These are phyloP conservation scores for Tachuris rubrigastra DNA, from an alignment of 2,113 vertebrate species.

Conservation along the genomic window DNA sequence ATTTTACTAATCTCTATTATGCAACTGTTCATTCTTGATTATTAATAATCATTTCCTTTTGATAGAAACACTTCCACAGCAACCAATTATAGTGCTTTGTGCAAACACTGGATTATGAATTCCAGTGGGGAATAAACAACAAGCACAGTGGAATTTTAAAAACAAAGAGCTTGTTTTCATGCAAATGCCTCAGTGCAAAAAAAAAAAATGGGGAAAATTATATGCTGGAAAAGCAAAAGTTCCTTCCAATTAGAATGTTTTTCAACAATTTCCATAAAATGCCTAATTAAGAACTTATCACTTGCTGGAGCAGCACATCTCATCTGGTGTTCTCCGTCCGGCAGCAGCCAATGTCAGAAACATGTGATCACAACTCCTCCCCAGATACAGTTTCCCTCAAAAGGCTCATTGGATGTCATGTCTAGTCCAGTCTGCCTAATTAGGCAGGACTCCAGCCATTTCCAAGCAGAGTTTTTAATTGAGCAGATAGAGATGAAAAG, in stretches of 20 bases:
- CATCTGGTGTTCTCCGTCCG: background rate
- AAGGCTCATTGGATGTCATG: background rate
- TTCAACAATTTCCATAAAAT: conserved; percentile 49
- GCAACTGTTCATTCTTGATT: conserved; percentile 46
- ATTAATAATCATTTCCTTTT: conserved; percentile 64
- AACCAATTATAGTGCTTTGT: conserved; percentile 59
- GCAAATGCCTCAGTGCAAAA: conserved; percentile 40
- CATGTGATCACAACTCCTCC: background rate
- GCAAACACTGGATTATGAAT: conserved; percentile 65
- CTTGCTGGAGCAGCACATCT: conserved; percentile 14
- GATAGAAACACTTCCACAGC: conserved; percentile 59
- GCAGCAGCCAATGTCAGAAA: conserved; percentile 24
- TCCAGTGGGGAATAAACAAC: conserved; percentile 65
- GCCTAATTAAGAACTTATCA: conserved; percentile 34
- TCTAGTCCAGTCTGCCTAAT: background rate
- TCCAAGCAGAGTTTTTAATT: background rate
- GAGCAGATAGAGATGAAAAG: background rate
- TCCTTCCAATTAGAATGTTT: conserved; percentile 64
- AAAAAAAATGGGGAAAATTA: conserved; percentile 45
- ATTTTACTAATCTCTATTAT: conserved; percentile 56
- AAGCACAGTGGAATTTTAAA: conserved; percentile 46
- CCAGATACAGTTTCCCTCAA: background rate
- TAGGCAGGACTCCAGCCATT: background rate
- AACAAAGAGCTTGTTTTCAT: conserved; percentile 56
- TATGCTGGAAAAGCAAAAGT: conserved; percentile 45